Percentiles rank a stretch among this genome's conserved stretches.
Conservation (phyloP, 2,113 vertebrate species). For the Crotophaga sulcirostris region DNA sequence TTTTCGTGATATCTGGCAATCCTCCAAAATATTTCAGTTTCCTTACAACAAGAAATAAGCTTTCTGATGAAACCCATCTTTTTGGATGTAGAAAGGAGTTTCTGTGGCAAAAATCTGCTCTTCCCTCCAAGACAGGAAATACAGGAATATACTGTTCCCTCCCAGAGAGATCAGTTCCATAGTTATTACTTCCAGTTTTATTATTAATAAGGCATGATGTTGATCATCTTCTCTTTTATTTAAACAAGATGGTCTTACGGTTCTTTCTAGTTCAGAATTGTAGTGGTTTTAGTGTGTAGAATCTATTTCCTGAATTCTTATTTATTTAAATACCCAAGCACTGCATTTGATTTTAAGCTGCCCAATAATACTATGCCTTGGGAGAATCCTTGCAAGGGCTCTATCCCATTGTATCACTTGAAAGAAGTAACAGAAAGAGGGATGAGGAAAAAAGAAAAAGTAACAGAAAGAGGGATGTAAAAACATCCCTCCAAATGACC, state of each 20-base stretch:
- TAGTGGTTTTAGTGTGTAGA: not conserved
- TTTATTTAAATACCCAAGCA: not conserved
- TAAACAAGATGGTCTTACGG: conserved; percentile 42
- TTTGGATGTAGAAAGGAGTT: conserved; percentile 41
- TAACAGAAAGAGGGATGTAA: not conserved
- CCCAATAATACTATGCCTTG: not conserved
- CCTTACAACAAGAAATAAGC: conserved; percentile 47
- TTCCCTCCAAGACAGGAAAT: conserved; percentile 57
- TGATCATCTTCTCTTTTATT: conserved; percentile 55
- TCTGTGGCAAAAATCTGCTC: conserved; percentile 53
- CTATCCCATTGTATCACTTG: not conserved
- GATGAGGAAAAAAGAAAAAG: no score
- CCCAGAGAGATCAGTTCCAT: conserved; percentile 56
- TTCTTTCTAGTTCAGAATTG: not conserved
- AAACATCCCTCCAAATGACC: not conserved
- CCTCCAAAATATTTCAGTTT: conserved; percentile 35
- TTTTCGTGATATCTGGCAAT: conserved; percentile 44
- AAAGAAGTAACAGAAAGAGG: not conserved
- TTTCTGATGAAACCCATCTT: conserved; percentile 65
- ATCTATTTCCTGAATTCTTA: not conserved
- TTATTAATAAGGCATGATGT: conserved; percentile 59
- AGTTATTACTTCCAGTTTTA: conserved; percentile 62
- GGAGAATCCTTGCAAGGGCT: not conserved
- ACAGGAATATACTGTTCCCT: conserved; percentile 51
- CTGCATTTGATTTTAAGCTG: not conserved